These are phyloP conservation scores for Pachliopta kotzebuea DNA, from an alignment of 2,888 invertebrate genomes.

Conservation along the genomic window DNA sequence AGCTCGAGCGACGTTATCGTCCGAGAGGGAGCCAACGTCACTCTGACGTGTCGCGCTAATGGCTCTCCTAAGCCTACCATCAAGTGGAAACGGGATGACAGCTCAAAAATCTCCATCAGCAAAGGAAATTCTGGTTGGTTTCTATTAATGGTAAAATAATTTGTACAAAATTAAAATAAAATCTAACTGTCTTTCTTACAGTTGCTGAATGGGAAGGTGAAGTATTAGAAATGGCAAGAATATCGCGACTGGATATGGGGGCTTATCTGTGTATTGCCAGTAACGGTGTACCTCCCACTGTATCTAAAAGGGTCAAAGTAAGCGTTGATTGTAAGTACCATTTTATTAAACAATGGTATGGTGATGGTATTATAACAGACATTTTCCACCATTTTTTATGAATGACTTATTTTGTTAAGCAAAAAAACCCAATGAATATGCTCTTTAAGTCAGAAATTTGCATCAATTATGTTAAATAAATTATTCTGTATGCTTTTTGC, in stretches of 20 bases:
- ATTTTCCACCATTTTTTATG: too few relatives aligned
- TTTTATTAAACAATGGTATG: neutral
- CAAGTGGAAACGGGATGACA: conserved; percentile 95
- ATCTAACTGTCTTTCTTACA: conserved; percentile 55
- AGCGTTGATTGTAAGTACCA: conserved; percentile 94
- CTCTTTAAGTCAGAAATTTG: too few relatives aligned
- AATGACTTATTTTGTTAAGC: neutral
- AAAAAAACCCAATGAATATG: too few relatives aligned
- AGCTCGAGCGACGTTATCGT: conserved; percentile 96
- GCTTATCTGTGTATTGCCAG: conserved; percentile 95
- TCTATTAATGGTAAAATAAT: conserved; percentile 35
- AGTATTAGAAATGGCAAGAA: conserved; percentile 89
- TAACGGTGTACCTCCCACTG: conserved; percentile 93
- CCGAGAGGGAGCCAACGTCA: conserved; percentile 93
- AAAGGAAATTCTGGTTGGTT: conserved; percentile 87
- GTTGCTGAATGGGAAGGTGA: conserved; percentile 93
- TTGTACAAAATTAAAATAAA: conserved; percentile 29
- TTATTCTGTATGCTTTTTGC: neutral
- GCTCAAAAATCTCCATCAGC: conserved; percentile 91
- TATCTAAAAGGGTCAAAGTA: conserved; percentile 95
- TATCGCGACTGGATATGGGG: conserved; percentile 94
- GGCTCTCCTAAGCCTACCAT: conserved; percentile 94
- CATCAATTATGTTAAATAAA: too few relatives aligned
- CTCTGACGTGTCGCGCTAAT: conserved; percentile 92
- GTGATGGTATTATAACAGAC: too few relatives aligned